Conservation (phyloP, 2,797 vertebrate species). For the Microhierax caerulescens region DNA sequence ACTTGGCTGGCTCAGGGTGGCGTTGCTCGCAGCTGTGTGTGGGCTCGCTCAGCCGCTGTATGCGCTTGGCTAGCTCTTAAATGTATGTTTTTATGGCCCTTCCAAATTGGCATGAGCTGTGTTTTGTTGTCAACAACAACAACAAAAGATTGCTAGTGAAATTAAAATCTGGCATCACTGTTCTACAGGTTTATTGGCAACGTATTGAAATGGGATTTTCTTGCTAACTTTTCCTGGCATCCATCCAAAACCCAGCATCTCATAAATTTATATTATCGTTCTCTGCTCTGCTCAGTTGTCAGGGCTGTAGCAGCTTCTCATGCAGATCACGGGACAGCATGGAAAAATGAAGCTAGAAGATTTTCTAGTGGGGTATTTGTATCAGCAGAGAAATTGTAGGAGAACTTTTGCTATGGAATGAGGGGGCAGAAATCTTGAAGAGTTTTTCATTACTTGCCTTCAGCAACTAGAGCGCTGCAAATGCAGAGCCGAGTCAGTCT, state of each 20-base stretch:
- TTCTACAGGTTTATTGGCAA: not conserved
- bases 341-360: not conserved
- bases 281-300: not conserved
- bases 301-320: not conserved
- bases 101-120: not conserved
- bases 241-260: not conserved
- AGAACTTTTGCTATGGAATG: not conserved
- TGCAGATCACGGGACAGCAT: not conserved
- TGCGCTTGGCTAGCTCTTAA: not conserved
- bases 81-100: not conserved
- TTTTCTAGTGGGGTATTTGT: not conserved
- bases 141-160: not conserved
- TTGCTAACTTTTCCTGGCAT: not conserved
- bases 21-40: not conserved
- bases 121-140: not conserved
- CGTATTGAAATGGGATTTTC: conserved; percentile 26
- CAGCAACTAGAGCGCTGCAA: not conserved
- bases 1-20: not conserved
- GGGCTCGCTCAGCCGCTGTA: not conserved
- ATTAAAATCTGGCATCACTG: not conserved
- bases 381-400: not conserved
- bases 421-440: not conserved
- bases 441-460: not conserved
- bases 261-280: conserved; percentile 7
- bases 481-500: not conserved